Evolutionary conservation across 2,113 vertebrate genomes (phyloP).

Genomic region (Oryzias melastigma): DNA sequence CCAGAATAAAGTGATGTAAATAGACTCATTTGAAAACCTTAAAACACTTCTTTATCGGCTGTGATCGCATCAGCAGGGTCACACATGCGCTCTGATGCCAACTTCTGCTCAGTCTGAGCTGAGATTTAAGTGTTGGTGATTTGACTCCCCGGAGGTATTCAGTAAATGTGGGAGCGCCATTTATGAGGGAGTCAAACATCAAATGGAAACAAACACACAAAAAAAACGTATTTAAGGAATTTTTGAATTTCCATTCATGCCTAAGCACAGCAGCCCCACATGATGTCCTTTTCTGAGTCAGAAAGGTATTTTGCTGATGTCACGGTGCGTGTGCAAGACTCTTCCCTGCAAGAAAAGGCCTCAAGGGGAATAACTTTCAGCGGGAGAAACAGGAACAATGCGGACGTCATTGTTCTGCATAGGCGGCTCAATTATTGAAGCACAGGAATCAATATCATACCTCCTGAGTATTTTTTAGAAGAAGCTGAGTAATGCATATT

Average conservation of each 20-base stretch:
- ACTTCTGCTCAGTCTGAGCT: conserved; percentile 12
- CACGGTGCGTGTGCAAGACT: not conserved
- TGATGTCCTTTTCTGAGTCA: conserved; percentile 20
- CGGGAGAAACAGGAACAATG: conserved; percentile 50
- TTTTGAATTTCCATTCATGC: conserved; percentile 30
- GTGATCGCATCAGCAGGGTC: not conserved
- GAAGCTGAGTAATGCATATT: conserved; percentile 66
- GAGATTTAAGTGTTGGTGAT: conserved; percentile 16
- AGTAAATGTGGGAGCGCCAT: not conserved
- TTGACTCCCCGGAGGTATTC: conserved; percentile 26
- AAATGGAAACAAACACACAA: no score
- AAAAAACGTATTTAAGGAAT: conserved; percentile 1
- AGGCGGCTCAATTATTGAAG: conserved; percentile 65
- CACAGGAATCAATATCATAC: conserved; percentile 49
- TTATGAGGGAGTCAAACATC: no score
- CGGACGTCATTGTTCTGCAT: conserved; percentile 55
- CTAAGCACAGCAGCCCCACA: conserved; percentile 2
- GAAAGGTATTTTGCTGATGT: conserved; percentile 42
- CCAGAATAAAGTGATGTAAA: conserved; percentile 49
- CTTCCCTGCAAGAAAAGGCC: conserved; percentile 2
- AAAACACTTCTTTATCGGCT: conserved; percentile 43
- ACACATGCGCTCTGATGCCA: not conserved
- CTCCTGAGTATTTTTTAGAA: conserved; percentile 59
- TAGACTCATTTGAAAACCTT: conserved; percentile 62
- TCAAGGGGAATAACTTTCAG: conserved; percentile 36